Evolutionary conservation across 1,140 invertebrate genomes (phyloP).

Genomic region (Linepithema humile): DNA sequence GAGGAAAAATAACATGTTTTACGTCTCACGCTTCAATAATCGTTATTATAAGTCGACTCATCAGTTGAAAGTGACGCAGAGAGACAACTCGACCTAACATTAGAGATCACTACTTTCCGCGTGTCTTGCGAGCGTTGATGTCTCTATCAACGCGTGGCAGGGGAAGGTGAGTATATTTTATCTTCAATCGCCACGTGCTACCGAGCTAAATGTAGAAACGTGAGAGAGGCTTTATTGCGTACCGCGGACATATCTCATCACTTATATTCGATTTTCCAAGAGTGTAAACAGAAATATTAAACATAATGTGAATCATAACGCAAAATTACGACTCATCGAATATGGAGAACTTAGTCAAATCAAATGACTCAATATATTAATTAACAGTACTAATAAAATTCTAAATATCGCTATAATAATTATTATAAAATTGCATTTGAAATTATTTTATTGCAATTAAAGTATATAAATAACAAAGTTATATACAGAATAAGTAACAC

Average conservation of each 20-base stretch:
- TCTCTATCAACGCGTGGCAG: slow-evolving; percentile 68
- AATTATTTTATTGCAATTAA: background rate
- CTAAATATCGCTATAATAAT: no score
- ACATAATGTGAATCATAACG: background rate
- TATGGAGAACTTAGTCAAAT: background rate
- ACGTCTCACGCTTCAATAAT: background rate
- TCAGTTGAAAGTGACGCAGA: background rate
- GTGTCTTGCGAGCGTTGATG: slow-evolving; percentile 72
- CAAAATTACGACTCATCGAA: background rate
- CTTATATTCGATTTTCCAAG: background rate
- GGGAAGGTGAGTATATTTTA: slow-evolving; percentile 43
- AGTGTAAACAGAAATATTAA: background rate
- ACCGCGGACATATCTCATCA: background rate
- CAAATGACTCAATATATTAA: background rate
- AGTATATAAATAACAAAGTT: background rate
- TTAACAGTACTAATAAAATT: background rate
- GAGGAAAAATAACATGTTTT: background rate
- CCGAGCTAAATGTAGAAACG: slow-evolving; percentile 30
- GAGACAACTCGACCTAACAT: no score
- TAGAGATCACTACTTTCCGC: slow-evolving; percentile 72
- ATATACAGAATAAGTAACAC: background rate
- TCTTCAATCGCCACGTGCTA: slow-evolving; percentile 51
- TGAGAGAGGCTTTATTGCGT: slow-evolving; percentile 5
- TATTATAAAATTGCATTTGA: background rate
- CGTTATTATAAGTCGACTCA: background rate